phyloP scores from a whole-genome alignment of 2,888 invertebrate species.

The Lithosia quadra region DNA sequence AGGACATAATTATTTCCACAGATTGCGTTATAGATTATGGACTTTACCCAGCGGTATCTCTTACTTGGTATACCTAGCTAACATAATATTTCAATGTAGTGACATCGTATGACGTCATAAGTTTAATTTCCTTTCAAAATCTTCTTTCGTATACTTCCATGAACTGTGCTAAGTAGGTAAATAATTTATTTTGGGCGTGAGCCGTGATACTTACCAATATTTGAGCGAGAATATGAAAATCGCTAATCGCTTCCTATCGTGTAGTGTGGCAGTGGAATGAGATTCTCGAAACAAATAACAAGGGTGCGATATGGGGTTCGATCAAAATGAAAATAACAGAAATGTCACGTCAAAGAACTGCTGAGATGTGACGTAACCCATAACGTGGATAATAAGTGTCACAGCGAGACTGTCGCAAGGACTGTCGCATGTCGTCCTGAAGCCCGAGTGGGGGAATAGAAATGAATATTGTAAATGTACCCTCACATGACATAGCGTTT shows the following conservation, averaged over 20 bases:
- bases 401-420: neutral
- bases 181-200: neutral
- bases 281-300: slow-evolving; percentile 10
- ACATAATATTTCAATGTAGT: no score
- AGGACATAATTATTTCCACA: no score
- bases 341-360: slow-evolving; percentile 8
- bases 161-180: no score
- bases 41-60: no score
- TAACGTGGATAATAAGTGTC: neutral
- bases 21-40: no score
- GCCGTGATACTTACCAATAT: neutral
- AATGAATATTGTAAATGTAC: neutral
- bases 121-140: no score
- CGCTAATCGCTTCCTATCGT: neutral
- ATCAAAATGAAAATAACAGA: slow-evolving; percentile 16
- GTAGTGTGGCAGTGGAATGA: neutral
- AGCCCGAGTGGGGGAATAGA: neutral
- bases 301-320: slow-evolving; percentile 8
- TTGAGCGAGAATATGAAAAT: neutral
- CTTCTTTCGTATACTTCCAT: no score
- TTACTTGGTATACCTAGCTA: no score
- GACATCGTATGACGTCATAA: no score
- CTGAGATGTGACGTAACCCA: neutral
- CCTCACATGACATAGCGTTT: neutral
- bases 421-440: no score